Percentiles rank a stretch among this genome's conserved stretches.
Conservation (phyloP, 2,888 invertebrate genomes). For the Yponomeuta plumbellus region DNA sequence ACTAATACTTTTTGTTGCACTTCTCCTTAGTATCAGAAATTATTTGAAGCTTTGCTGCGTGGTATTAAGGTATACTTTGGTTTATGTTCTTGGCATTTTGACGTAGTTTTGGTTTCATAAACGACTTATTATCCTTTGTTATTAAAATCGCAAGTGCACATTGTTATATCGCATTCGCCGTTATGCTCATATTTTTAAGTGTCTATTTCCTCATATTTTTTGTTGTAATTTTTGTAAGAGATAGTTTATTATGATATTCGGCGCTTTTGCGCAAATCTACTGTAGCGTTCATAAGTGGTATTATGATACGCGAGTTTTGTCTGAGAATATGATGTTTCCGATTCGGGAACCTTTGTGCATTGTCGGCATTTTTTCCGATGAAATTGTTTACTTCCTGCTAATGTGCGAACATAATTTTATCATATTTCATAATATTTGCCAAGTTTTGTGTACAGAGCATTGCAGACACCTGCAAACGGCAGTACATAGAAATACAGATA, state of each 20-base stretch:
- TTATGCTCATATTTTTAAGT: not conserved
- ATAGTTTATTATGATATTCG: conserved; percentile 21
- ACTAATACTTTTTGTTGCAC: conserved; percentile 31
- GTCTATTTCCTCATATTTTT: not conserved
- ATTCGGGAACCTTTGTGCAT: conserved; percentile 37
- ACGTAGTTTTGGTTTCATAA: conserved; percentile 2
- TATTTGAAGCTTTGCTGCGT: not conserved
- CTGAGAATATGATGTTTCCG: conserved; percentile 61
- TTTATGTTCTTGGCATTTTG: not conserved
- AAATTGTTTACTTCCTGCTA: conserved; percentile 52
- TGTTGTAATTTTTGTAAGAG: conserved; percentile 1
- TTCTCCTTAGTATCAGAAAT: not conserved
- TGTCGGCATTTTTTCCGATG: conserved; percentile 42
- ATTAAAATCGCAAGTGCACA: not conserved
- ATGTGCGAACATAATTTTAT: conserved; percentile 10
- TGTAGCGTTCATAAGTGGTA: conserved; percentile 57
- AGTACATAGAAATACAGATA: too few species aligned
- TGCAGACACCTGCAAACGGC: too few species aligned
- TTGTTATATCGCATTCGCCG: not conserved
- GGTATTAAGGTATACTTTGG: not conserved
- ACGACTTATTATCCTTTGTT: not conserved
- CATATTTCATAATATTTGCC: not conserved
- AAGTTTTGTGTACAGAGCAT: not conserved
- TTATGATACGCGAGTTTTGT: conserved; percentile 37
- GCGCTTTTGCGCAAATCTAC: conserved; percentile 55